Evolutionary conservation across 30 jellyfish, hydroid and myxozoan species (phyloP).

Genomic region (Aurelia aurita complex sp. Pacific): DNA sequence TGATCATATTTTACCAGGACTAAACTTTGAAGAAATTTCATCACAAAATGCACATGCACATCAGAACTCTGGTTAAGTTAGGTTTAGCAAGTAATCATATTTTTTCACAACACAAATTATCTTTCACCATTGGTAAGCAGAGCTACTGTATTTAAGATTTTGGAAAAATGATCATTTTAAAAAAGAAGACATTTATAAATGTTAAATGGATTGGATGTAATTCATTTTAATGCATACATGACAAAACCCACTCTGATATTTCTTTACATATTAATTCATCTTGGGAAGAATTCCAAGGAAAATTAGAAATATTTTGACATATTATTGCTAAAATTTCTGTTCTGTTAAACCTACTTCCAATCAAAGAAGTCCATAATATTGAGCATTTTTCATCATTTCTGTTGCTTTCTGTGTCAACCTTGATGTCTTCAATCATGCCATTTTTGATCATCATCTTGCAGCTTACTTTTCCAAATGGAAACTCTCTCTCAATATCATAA

Average conservation of each 20-base stretch:
- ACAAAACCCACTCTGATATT: slow-evolving; percentile 28
- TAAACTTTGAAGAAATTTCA: too few species aligned
- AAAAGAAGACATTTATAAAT: background rate
- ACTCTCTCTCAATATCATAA: slow-evolving; percentile 4
- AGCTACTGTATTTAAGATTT: too few species aligned
- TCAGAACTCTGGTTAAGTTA: too few species aligned
- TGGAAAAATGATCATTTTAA: background rate
- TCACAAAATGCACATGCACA: too few species aligned
- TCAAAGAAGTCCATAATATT: background rate
- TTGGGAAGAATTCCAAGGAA: background rate
- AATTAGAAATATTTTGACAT: background rate
- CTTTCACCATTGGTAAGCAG: too few species aligned
- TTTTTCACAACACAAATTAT: too few species aligned
- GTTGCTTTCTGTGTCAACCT: background rate
- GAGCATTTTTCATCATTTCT: background rate
- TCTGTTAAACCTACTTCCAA: slow-evolving; percentile 49
- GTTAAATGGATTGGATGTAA: background rate
- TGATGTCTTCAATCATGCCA: slow-evolving; percentile 32
- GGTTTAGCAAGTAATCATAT: too few species aligned
- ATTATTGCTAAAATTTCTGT: slow-evolving; percentile 27
- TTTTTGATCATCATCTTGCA: slow-evolving; percentile 28
- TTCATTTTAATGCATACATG: slow-evolving; percentile 18
- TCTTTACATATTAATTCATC: slow-evolving; percentile 4
- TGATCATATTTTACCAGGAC: slow-evolving; percentile 1
- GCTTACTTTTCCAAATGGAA: slow-evolving; percentile 19